Conservation (phyloP, 2,888 invertebrate genomes). For the Ophioninae sp. region DNA sequence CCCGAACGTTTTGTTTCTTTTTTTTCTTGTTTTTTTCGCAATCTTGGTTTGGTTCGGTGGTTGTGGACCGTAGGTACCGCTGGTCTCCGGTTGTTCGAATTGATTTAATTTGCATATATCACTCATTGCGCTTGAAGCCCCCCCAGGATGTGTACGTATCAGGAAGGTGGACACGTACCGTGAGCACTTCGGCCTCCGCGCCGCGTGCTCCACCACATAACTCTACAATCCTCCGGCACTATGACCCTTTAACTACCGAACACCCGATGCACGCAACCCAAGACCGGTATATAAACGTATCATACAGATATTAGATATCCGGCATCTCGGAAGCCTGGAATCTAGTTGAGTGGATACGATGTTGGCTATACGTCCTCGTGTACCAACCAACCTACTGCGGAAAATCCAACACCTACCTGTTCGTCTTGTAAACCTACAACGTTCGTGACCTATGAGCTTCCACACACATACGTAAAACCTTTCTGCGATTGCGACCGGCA, state of each 20-base stretch:
- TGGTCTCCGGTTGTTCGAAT: slow-evolving; percentile 67
- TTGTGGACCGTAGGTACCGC: slow-evolving; percentile 9
- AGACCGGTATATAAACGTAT: neutral
- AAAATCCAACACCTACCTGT: slow-evolving; percentile 17
- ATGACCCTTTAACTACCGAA: slow-evolving; percentile 49
- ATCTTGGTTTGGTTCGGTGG: slow-evolving; percentile 5
- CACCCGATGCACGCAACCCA: slow-evolving; percentile 36
- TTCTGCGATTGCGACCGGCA: slow-evolving; percentile 34
- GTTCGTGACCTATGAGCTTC: slow-evolving; percentile 54
- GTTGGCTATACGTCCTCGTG: slow-evolving; percentile 47
- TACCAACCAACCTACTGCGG: slow-evolving; percentile 1
- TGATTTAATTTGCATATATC: slow-evolving; percentile 72
- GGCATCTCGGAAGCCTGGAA: slow-evolving; percentile 24
- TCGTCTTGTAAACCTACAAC: slow-evolving; percentile 25
- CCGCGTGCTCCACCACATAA: slow-evolving; percentile 48
- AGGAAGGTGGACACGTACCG: slow-evolving; percentile 1
- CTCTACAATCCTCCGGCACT: slow-evolving; percentile 29
- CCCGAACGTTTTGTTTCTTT: neutral
- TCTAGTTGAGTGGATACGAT: slow-evolving; percentile 42
- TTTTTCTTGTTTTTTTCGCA: too few species aligned
- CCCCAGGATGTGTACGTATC: slow-evolving; percentile 41
- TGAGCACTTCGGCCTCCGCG: slow-evolving; percentile 27
- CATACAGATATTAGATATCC: slow-evolving; percentile 29
- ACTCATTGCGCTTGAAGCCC: slow-evolving; percentile 61
- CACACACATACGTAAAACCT: slow-evolving; percentile 4